Evolutionary conservation across 2,113 vertebrate genomes (phyloP).

Genomic region (Noctilio leporinus): DNA sequence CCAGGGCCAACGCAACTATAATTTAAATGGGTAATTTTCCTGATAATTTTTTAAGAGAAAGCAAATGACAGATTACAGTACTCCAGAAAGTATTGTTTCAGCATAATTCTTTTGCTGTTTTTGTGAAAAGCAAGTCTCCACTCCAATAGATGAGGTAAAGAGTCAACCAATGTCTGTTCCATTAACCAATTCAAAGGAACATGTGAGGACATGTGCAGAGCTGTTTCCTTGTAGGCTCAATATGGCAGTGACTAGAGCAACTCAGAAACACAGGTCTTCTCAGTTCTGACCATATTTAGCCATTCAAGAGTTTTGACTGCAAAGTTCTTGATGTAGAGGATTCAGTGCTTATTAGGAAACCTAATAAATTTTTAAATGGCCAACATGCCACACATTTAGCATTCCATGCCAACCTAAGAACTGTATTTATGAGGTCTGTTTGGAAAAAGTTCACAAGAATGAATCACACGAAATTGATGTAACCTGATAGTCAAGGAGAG

Average conservation of each 20-base stretch:
- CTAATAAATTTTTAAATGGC: not conserved
- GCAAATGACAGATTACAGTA: not conserved
- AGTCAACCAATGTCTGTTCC: not conserved
- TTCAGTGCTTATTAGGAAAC: not conserved
- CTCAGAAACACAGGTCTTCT: not conserved
- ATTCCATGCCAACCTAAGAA: not conserved
- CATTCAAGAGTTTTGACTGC: not conserved
- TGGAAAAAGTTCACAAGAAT: too few relatives aligned
- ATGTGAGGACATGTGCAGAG: not conserved
- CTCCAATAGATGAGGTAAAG: not conserved
- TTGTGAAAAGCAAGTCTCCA: not conserved
- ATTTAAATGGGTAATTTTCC: conserved; percentile 17
- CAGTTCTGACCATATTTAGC: not conserved
- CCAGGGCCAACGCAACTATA: too few relatives aligned
- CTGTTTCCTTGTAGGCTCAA: not conserved
- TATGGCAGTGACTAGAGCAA: not conserved
- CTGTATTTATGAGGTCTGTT: not conserved
- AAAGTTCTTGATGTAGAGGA: not conserved
- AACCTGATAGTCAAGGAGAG: too few relatives aligned
- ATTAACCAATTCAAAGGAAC: not conserved
- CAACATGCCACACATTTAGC: not conserved
- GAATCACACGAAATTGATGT: too few relatives aligned
- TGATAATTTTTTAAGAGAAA: conserved; percentile 13
- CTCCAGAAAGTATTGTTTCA: not conserved
- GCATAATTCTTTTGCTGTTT: not conserved